Evolutionary conservation across 92 coral and sea anemone genomes (phyloP).

Genomic region (Porites evermanni): DNA sequence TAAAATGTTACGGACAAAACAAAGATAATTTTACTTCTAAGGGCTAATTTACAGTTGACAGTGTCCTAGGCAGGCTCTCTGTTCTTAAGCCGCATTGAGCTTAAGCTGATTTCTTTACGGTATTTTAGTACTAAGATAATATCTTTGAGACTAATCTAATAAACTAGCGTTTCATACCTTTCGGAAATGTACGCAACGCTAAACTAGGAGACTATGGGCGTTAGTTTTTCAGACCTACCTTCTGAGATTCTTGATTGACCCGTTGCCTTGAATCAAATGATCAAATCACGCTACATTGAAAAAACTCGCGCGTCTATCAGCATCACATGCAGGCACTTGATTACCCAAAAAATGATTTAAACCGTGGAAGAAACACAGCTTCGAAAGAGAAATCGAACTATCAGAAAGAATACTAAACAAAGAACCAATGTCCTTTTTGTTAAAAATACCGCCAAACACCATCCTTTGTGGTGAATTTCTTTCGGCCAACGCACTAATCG

Average conservation of each 20-base stretch:
- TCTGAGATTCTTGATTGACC: background rate
- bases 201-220: background rate
- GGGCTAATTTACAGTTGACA: constrained; percentile 15
- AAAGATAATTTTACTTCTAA: constrained; percentile 8
- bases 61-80: background rate
- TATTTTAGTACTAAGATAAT: constrained; percentile 14
- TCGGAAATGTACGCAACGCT: constrained; percentile 22
- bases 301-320: background rate
- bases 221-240: constrained; percentile 6
- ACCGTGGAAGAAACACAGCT: background rate
- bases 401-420: background rate
- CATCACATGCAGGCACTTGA: background rate
- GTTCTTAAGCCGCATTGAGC: background rate
- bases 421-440: background rate
- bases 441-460: constrained; percentile 3
- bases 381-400: background rate
- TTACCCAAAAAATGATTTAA: too few relatives aligned
- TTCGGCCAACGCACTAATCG: constrained; percentile 17
- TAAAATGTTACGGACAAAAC: background rate
- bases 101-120: constrained; percentile 35
- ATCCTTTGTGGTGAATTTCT: constrained; percentile 1
- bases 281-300: background rate
- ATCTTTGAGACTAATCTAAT: background rate
- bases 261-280: background rate
- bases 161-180: background rate